Conservation (phyloP, 2,797 vertebrate genomes). For the Malurus splendens region DNA sequence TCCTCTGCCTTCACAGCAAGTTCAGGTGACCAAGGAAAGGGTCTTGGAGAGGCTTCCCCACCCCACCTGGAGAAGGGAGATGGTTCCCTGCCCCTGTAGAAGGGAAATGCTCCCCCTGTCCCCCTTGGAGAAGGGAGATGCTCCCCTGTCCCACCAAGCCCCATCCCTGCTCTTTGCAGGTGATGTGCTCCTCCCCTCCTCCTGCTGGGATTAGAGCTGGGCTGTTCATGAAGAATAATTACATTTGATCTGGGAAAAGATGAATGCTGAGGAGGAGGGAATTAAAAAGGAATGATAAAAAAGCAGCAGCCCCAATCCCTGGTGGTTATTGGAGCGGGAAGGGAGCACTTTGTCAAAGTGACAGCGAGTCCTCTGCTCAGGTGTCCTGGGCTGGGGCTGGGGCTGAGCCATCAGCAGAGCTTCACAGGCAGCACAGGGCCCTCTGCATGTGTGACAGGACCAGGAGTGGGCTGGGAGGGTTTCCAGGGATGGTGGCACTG, state of each 20-base stretch:
- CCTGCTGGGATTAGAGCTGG: not conserved
- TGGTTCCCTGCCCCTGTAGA: not conserved
- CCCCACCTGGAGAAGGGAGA: not conserved
- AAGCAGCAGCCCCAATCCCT: not conserved
- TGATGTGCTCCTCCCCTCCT: not conserved
- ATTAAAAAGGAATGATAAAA: constrained; percentile 38
- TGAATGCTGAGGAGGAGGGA: constrained; percentile 29
- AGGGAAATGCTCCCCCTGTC: not conserved
- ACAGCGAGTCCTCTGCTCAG: not conserved
- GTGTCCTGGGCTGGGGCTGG: not conserved
- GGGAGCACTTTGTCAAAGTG: constrained; percentile 42
- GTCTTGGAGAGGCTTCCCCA: not conserved
- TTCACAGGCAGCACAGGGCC: not conserved
- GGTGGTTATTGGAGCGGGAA: constrained; percentile 35
- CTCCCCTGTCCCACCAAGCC: not conserved
- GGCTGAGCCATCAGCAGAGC: not conserved
- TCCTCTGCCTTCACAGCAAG: not conserved
- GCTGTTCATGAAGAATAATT: constrained; percentile 30
- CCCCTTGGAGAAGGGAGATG: not conserved
- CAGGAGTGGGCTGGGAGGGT: not conserved
- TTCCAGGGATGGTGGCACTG: not conserved
- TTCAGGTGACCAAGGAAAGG: not conserved
- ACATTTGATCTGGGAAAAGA: constrained; percentile 23
- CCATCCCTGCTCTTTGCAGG: not conserved
- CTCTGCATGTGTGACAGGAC: too few species aligned